A percentile compares a stretch with the other conserved stretches of the same genome.
These are phyloP conservation scores for Yoshiicerus persimilis DNA, from an alignment of 1,140 invertebrate species.

Conservation along the genomic window DNA sequence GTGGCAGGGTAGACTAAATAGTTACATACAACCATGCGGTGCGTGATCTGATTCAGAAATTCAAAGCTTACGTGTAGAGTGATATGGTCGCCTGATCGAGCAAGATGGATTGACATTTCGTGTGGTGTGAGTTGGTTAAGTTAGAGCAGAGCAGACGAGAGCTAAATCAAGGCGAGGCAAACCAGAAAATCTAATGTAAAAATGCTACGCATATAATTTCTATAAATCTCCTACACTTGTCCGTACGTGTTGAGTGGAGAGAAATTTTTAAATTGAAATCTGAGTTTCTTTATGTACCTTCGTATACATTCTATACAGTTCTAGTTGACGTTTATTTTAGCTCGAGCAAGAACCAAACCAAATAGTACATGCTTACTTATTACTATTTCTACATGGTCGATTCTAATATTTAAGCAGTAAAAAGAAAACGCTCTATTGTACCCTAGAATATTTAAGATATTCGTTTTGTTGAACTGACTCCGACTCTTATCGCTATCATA, in stretches of 20 bases:
- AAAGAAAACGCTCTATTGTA: background rate
- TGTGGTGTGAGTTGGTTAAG: conserved; percentile 18
- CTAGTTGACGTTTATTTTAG: background rate
- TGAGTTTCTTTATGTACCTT: background rate
- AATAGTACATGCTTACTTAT: background rate
- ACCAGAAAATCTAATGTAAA: background rate
- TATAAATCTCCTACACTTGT: conserved; percentile 16
- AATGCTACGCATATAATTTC: conserved; percentile 5
- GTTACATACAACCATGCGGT: background rate
- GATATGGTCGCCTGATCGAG: conserved; percentile 31
- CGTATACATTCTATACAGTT: background rate
- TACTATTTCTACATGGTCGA: background rate
- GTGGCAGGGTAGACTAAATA: background rate
- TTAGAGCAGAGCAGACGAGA: background rate
- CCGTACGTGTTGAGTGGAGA: background rate
- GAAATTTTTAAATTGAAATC: conserved; percentile 6
- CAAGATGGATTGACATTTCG: conserved; percentile 46
- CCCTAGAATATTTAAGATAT: background rate
- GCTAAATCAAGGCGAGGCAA: conserved; percentile 7
- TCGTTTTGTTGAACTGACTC: background rate
- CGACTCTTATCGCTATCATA: background rate
- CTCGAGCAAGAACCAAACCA: background rate
- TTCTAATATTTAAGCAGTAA: background rate
- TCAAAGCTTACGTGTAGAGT: conserved; percentile 9
- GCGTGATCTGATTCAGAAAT: conserved; percentile 12